phyloP scores from a whole-genome alignment of 2,113 vertebrate species.

The Gopherus flavomarginatus region DNA sequence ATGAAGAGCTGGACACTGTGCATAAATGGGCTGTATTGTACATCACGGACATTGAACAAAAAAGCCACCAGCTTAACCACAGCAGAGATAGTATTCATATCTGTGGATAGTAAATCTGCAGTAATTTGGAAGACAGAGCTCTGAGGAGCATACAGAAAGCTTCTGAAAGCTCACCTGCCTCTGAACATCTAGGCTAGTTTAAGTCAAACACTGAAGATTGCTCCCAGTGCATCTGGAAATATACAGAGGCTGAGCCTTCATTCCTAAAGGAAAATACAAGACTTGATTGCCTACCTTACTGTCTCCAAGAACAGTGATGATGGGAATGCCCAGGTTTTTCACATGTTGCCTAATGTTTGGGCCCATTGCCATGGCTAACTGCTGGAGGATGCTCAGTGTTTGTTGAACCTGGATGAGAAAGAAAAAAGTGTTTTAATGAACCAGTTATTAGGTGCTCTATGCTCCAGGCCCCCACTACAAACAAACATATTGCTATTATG shows the following conservation, averaged over 20 bases:
- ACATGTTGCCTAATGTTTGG: conserved; percentile 93
- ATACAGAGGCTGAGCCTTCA: background rate
- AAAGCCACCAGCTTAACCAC: background rate
- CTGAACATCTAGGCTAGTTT: background rate
- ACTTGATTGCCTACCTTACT: conserved; percentile 88
- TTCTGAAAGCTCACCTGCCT: background rate
- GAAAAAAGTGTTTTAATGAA: background rate
- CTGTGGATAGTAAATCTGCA: background rate
- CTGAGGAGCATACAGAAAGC: background rate
- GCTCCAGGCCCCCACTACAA: background rate
- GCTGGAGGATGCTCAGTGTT: conserved; percentile 92
- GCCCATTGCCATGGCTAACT: conserved; percentile 92
- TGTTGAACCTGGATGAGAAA: conserved; percentile 89
- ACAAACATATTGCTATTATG: background rate
- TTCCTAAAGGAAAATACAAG: background rate
- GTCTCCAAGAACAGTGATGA: conserved; percentile 95
- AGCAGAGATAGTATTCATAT: background rate
- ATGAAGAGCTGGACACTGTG: background rate
- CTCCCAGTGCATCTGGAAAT: rapidly evolving
- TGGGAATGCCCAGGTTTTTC: conserved; percentile 90
- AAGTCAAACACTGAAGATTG: background rate
- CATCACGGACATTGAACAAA: background rate
- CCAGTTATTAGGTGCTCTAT: background rate
- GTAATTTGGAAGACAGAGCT: background rate
- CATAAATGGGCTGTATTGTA: background rate